A percentile compares a stretch with the other conserved stretches of the same genome.
Evolutionary conservation across 2,797 vertebrate species (phyloP).

Genomic region (Mus minutoides): DNA sequence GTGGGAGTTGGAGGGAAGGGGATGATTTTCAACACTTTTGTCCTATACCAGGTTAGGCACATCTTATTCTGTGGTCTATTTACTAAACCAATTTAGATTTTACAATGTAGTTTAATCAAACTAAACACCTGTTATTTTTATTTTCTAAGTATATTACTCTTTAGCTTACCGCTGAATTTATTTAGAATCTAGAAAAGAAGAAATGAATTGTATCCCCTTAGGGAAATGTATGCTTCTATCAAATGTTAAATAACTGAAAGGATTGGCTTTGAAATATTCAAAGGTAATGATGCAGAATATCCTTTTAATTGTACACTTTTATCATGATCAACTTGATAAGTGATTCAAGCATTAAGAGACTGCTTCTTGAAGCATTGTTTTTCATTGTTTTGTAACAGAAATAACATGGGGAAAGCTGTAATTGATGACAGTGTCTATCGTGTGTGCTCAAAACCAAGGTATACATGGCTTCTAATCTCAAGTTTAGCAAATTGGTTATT

Average conservation of each 20-base stretch:
- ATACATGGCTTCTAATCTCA: not conserved
- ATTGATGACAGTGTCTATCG: not conserved
- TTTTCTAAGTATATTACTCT: not conserved
- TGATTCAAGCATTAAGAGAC: not conserved
- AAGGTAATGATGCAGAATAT: conserved; percentile 36
- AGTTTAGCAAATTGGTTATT: not conserved
- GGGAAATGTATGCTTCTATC: not conserved
- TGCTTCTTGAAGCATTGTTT: not conserved
- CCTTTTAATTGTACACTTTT: conserved; percentile 41
- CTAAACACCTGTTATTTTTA: not conserved
- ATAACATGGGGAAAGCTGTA: not conserved
- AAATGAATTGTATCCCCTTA: not conserved
- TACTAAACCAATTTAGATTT: not conserved
- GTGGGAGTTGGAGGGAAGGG: too few relatives aligned
- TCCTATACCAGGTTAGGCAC: not conserved
- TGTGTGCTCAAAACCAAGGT: not conserved
- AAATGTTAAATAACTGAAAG: conserved; percentile 39
- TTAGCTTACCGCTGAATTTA: not conserved
- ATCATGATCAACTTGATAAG: not conserved
- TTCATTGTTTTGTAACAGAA: not conserved
- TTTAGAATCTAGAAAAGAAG: not conserved
- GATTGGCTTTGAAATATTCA: not conserved
- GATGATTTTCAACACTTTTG: rapidly evolving
- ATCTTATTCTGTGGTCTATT: not conserved
- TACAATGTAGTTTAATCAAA: not conserved